Base-by-base conservation (phyloP, 1,140 invertebrate genomes). In the Drosophila bipectinata region DNA sequence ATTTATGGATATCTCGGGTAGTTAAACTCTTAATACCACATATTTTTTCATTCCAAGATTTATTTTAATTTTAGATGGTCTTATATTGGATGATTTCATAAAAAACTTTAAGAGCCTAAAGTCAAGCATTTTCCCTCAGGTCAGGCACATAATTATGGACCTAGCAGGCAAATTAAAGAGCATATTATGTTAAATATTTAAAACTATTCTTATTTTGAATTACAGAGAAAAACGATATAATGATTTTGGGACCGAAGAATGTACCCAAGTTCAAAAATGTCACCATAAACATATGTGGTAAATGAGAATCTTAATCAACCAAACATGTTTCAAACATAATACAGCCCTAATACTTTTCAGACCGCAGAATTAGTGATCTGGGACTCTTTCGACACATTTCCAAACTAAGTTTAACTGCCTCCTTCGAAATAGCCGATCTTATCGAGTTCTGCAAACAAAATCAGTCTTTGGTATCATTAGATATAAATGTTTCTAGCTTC, bases 371-470 rank as follows among this genome's bases (percentile, higher is more conserved):
- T 1, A 15, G 2, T 12, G n/a, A n/a, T 8, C 51, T 69, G 2
- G 9, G 15, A 0, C 24, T 12, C 0, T 61, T 61, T 61, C 10
- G 51, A 12, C 55, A 48, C 37, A 39, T 69, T 30, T 10, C 18
- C 3, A 68, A 48, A 12, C 41, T 69, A 7, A 30, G 10, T 2
- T 4, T 69, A 9, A 69, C 21, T 0, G 62, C 63, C 7, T 24
- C 15, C 1, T 48, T 69, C 34, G n/a, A 34, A 5, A 68, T 69
- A 6, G 18, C 15, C 9, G 66, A 69, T 21, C 26, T 69, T 1
- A 12, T 3, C 3, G n/a, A 69, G 9, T 68, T 69, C 10, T 69
- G 66, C 21, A 12, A 8, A 6, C 15, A 24, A 0, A 69, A 68
- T 24, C 49, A 21, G 1, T 7, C 41, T 3, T 18, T 69, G 5